Percentiles rank a stretch among this genome's conserved stretches.
phyloP scores from a whole-genome alignment of 2,888 invertebrate genomes.

The Idaea dimidiata region DNA sequence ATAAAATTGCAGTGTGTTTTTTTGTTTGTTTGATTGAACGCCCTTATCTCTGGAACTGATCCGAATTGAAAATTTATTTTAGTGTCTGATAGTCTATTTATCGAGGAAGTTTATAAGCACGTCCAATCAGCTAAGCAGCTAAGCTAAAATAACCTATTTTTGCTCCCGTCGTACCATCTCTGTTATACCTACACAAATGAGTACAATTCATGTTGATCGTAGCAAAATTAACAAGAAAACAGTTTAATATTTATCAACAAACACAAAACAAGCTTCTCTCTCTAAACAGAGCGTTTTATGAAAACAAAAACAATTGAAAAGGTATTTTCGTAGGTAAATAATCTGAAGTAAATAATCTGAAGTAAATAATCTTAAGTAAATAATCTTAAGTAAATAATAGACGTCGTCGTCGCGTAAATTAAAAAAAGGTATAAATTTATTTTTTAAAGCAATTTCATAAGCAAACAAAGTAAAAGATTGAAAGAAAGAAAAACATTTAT shows the following conservation, averaged over 20 bases:
- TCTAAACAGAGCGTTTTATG: neutral
- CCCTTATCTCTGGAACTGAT: no score
- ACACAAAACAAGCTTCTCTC: neutral
- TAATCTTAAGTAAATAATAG: neutral
- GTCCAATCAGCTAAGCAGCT: no score
- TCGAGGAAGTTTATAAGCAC: no score
- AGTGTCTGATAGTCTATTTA: no score
- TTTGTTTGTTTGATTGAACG: no score
- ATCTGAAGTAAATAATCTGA: neutral
- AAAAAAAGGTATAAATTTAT: neutral
- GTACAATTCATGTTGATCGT: no score
- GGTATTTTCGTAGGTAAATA: neutral
- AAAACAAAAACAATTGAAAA: neutral
- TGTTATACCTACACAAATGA: no score
- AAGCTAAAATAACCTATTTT: no score
- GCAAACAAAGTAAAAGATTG: neutral
- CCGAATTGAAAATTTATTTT: no score
- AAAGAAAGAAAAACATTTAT: conserved; percentile 1
- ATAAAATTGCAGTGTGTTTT: no score
- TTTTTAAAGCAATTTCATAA: neutral
- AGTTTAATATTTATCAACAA: neutral
- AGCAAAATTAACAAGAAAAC: neutral
- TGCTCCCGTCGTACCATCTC: no score
- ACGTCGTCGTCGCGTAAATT: neutral
- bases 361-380: neutral